These are phyloP conservation scores for Arvicanthis niloticus DNA, from an alignment of 2,113 vertebrate genomes.

Conservation along the genomic window DNA sequence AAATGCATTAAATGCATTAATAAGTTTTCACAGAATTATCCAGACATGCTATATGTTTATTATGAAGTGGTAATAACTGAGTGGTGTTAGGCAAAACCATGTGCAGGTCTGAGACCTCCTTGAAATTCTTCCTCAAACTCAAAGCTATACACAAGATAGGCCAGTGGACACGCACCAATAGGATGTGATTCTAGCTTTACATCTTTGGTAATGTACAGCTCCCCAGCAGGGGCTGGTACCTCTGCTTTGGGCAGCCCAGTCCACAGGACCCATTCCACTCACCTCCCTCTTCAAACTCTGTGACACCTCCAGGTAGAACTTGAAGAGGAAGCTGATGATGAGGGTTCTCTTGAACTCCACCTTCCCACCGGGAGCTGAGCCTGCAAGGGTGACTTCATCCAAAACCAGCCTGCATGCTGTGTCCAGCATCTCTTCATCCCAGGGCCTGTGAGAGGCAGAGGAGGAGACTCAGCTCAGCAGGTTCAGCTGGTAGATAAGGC, in stretches of 20 bases:
- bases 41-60: neutral
- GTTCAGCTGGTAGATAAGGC: neutral
- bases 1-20: neutral
- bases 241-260: neutral
- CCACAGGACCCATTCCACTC: neutral
- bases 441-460: constrained; percentile 81
- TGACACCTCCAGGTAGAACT: constrained; percentile 90
- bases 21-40: neutral
- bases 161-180: neutral
- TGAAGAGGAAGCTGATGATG: constrained; percentile 92
- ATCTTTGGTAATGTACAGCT: neutral
- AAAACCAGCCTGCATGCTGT: constrained; percentile 89
- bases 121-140: neutral
- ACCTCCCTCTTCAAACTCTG: constrained; percentile 88
- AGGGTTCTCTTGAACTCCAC: constrained; percentile 90
- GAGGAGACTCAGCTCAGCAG: neutral
- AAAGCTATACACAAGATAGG: neutral
- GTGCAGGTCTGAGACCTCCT: neutral
- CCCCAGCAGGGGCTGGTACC: neutral
- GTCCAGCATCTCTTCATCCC: constrained; percentile 91
- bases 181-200: neutral
- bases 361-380: constrained; percentile 87
- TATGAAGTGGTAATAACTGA: neutral
- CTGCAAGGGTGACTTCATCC: constrained; percentile 88
- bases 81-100: neutral